A percentile compares a stretch with the other conserved stretches of the same genome.
phyloP scores from a whole-genome alignment of 2,113 vertebrate species.

The Actinemys pallida region DNA sequence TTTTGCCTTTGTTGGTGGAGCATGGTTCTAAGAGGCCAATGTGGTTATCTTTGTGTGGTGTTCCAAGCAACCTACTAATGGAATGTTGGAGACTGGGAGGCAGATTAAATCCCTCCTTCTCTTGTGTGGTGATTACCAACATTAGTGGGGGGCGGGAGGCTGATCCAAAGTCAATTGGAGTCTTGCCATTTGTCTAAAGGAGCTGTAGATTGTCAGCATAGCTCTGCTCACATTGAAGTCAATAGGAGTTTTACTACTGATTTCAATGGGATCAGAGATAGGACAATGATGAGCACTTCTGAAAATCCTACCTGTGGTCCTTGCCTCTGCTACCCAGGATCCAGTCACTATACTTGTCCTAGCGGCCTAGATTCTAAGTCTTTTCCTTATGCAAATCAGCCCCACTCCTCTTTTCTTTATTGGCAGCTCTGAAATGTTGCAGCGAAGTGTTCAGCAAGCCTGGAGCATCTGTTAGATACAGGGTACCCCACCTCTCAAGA shows the following conservation, averaged over 20 bases:
- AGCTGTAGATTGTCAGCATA: background rate
- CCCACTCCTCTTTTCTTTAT: accelerated
- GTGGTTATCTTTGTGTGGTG: background rate
- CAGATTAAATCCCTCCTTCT: background rate
- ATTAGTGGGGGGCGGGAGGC: too few relatives aligned
- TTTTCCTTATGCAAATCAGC: background rate
- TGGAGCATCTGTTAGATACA: accelerated
- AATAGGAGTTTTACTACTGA: accelerated
- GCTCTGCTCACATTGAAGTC: background rate
- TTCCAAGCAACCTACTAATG: background rate
- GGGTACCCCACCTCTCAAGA: background rate
- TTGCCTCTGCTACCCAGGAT: background rate
- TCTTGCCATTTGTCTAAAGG: background rate
- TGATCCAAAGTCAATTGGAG: background rate
- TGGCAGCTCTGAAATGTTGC: accelerated
- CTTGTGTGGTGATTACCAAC: background rate
- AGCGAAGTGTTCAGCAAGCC: background rate
- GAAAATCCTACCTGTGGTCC: accelerated
- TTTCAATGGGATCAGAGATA: background rate
- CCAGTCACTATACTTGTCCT: background rate
- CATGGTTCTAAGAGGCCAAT: accelerated
- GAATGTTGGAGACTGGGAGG: background rate
- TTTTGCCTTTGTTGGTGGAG: background rate
- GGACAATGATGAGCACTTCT: background rate
- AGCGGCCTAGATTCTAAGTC: accelerated